A percentile compares a stretch with the other conserved stretches of the same genome.
Evolutionary conservation across 2,797 vertebrate species (phyloP).

Genomic region (Rhodeus uyekii): DNA sequence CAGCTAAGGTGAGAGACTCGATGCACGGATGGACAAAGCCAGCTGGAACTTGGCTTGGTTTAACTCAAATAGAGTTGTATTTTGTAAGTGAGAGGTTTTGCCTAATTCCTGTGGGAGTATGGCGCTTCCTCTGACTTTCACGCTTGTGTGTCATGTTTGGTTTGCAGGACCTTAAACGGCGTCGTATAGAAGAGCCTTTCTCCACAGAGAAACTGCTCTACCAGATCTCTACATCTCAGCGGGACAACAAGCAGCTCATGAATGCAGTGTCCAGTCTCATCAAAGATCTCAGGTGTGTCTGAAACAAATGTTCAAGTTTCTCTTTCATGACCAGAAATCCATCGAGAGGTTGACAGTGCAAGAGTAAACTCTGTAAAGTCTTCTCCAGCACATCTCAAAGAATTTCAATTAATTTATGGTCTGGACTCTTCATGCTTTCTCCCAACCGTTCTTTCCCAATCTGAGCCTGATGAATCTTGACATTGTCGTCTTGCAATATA

Average conservation of each 20-base stretch:
- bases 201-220: conserved; percentile 99
- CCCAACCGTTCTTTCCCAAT: no score
- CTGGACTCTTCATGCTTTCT: no score
- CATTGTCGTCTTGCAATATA: no score
- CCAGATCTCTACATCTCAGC: conserved; percentile 94
- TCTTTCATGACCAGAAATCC: no score
- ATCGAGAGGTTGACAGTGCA: no score
- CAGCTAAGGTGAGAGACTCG: conserved; percentile 88
- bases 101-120: not conserved
- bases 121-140: not conserved
- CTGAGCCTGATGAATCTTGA: no score
- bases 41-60: conserved; percentile 51
- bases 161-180: conserved; percentile 93
- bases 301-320: no score
- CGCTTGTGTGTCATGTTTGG: not conserved
- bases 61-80: not conserved
- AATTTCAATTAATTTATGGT: no score
- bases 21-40: conserved; percentile 38
- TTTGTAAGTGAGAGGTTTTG: conserved; percentile 7
- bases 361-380: no score
- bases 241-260: conserved; percentile 92
- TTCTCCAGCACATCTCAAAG: no score
- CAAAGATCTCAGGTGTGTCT: conserved; percentile 93
- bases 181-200: conserved; percentile 95
- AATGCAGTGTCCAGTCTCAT: conserved; percentile 92